Conservation (phyloP, 2,797 vertebrate species). For the Rhabdomys pumilio region DNA sequence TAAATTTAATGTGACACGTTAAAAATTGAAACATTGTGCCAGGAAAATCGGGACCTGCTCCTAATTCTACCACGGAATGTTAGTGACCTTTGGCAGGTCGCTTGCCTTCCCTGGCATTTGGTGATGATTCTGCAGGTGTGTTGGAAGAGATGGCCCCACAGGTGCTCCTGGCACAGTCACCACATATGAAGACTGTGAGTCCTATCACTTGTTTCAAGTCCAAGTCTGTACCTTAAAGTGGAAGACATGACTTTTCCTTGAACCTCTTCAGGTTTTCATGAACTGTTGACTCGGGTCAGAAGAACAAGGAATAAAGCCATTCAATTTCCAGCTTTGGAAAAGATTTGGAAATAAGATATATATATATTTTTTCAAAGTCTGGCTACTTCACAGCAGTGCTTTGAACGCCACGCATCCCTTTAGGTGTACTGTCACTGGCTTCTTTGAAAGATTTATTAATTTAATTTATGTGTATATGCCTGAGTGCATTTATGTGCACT, state of each 20-base stretch:
- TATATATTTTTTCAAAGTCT: not conserved
- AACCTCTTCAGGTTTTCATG: not conserved
- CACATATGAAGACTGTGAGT: not conserved
- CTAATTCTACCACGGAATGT: slow-evolving; percentile 12
- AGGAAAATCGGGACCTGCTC: slow-evolving; percentile 24
- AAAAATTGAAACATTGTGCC: slow-evolving; percentile 10
- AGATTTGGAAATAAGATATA: slow-evolving; percentile 45
- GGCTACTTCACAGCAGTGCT: not conserved
- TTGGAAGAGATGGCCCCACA: not conserved
- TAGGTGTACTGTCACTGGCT: not conserved
- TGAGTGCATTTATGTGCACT: not conserved
- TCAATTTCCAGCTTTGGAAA: not conserved
- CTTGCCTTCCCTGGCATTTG: not conserved
- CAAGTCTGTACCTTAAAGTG: not conserved
- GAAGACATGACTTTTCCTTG: slow-evolving; percentile 1
- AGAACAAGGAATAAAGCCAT: not conserved
- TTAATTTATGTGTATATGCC: not conserved
- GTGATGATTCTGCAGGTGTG: not conserved
- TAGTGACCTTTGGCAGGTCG: not conserved
- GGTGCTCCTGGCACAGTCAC: not conserved
- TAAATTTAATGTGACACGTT: slow-evolving; percentile 37
- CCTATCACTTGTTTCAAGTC: slow-evolving; percentile 13
- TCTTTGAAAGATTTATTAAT: not conserved
- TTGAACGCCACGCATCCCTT: not conserved
- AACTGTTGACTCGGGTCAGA: not conserved